Conservation (phyloP, 2,888 invertebrate species). For the Apotomis turbidana region DNA sequence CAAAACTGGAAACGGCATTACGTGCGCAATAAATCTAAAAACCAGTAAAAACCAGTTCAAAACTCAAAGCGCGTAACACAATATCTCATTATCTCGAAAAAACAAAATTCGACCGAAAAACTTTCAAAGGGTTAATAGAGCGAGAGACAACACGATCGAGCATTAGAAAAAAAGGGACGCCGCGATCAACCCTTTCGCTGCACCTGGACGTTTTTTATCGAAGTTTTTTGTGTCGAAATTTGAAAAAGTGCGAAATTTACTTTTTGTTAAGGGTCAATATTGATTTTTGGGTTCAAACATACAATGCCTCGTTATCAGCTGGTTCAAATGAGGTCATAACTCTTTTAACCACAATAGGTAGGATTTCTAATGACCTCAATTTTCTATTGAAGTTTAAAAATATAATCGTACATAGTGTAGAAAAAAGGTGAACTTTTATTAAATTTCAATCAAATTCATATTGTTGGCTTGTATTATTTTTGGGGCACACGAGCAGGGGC, state of each 20-base stretch:
- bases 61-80: conserved; percentile 72
- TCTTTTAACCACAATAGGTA: conserved; percentile 50
- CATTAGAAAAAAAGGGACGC: conserved; percentile 55
- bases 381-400: conserved; percentile 34
- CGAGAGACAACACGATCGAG: conserved; percentile 53
- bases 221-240: conserved; percentile 71
- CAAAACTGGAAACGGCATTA: conserved; percentile 26
- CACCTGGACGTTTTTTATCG: conserved; percentile 76
- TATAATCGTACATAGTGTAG: conserved; percentile 16
- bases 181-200: conserved; percentile 72
- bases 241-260: conserved; percentile 79
- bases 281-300: conserved; percentile 72
- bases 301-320: conserved; percentile 76
- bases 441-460: conserved; percentile 8
- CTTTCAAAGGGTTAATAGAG: conserved; percentile 73
- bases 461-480: background rate
- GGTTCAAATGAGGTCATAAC: conserved; percentile 72
- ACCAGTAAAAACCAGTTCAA: conserved; percentile 52
- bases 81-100: conserved; percentile 79
- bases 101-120: conserved; percentile 79
- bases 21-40: conserved; percentile 39
- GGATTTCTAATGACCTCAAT: conserved; percentile 38
- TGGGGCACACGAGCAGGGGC: background rate
- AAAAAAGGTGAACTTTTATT: background rate
- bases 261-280: conserved; percentile 77